Conservation (phyloP, 2,113 vertebrate genomes). For the Antennarius striatus region DNA sequence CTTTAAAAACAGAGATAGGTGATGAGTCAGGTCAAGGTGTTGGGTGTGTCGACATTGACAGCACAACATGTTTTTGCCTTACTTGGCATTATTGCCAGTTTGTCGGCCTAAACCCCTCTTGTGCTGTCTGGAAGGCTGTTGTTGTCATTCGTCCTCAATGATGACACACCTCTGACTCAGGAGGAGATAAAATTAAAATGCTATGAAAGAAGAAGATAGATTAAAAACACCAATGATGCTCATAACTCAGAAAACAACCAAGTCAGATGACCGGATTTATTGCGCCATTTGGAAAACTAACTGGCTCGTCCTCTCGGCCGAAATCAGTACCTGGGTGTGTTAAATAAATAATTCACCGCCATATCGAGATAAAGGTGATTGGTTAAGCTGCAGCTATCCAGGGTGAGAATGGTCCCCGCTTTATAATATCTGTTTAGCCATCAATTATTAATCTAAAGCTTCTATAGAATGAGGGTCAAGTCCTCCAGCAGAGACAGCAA, state of each 20-base stretch:
- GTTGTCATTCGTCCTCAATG: conserved; percentile 17
- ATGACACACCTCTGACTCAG: conserved; percentile 2
- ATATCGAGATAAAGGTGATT: conserved; percentile 44
- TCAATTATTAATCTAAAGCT: conserved; percentile 66
- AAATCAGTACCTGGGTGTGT: conserved; percentile 30
- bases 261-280: too few relatives aligned
- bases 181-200: not conserved
- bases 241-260: too few relatives aligned
- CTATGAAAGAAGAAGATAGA: conserved; percentile 5
- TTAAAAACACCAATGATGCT: too few relatives aligned
- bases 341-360: conserved; percentile 62
- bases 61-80: not conserved
- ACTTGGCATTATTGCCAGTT: conserved; percentile 45
- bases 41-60: too few relatives aligned
- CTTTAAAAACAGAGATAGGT: too few relatives aligned
- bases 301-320: conserved; percentile 3
- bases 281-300: too few relatives aligned
- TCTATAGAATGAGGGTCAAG: conserved; percentile 50
- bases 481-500: conserved; percentile 35
- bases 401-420: conserved; percentile 50
- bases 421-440: conserved; percentile 56
- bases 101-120: conserved; percentile 7
- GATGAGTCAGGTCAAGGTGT: too few relatives aligned
- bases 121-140: conserved; percentile 21
- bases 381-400: conserved; percentile 46